phyloP scores from a whole-genome alignment of 2,797 vertebrate species.

The Apodemus agrarius region DNA sequence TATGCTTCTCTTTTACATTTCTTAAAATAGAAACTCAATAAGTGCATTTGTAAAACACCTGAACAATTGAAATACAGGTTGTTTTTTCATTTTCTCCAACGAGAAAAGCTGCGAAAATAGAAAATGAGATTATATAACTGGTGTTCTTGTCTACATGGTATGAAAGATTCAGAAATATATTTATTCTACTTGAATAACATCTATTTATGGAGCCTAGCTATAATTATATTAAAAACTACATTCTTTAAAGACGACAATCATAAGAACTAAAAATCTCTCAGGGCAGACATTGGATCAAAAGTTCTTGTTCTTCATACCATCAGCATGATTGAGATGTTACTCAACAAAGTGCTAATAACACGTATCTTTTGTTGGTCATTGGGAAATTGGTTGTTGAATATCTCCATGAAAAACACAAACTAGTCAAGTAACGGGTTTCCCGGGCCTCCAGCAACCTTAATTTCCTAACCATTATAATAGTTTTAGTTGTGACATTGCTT shows the following conservation, averaged over 20 bases:
- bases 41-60: not conserved
- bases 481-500: not conserved
- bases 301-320: not conserved
- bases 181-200: not conserved
- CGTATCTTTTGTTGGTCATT: not conserved
- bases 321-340: not conserved
- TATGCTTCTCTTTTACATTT: not conserved
- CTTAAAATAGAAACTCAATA: not conserved
- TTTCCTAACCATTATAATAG: not conserved
- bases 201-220: not conserved
- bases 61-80: not conserved
- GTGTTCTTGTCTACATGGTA: not conserved
- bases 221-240: not conserved
- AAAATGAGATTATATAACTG: not conserved
- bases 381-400: not conserved
- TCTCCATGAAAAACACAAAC: not conserved
- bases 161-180: not conserved
- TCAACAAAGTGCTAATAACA: not conserved
- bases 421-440: not conserved
- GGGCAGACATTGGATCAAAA: not conserved
- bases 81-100: not conserved
- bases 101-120: not conserved
- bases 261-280: not conserved
- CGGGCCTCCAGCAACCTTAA: not conserved
- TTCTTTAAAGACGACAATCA: not conserved